Base-by-base conservation (phyloP, 2,888 invertebrate genomes). In the Trissoscelio sp. region DNA sequence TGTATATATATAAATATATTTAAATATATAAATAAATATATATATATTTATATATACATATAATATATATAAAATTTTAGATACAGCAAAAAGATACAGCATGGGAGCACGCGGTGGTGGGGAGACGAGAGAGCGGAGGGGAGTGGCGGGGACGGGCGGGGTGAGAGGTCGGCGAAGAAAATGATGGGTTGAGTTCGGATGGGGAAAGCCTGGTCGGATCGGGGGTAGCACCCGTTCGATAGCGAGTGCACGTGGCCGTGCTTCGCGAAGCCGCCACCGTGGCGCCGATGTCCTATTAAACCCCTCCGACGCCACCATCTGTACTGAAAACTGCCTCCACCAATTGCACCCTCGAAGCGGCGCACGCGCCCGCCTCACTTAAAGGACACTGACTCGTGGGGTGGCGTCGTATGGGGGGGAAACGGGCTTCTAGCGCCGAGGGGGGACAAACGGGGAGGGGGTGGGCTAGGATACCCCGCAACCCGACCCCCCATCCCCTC, bases 221-320 rank as follows among this genome's bases (percentile, higher is more conserved):
- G 78, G 83, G 74, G 84, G 85, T 79, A 83, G 87, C 83, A 85
- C 79, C 85, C 88, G 91, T 91, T 91, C 90, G 90, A 91, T 91
- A 91, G 88, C 86, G 87, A 83, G 88, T 87, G 90, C 91, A 91
- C 91, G 91, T 91, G 91, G 91, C 86, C 87, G 85, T 79, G 87
- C 84, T 91, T 91, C 89, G 81, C 85, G 72, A 74, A 86, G 87
- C 88, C 89, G 91, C 91, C 91, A 86, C 85, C 80, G 88, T 81
- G 91, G 91, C 91, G 91, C 91, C 91, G 88, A 88, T 86, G 89
- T 91, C 86, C 88, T 86, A 89, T 90, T 88, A 88, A 84, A 82
- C 79, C 85, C 81, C 73, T 60, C 67, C 78, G 72, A 58, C 34
- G 46, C 58, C 53, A 44, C 58, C 67, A 57, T 48, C 69, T 42